These are phyloP conservation scores for Cephus nigrinus DNA, from an alignment of 2,888 invertebrate species.

Conservation along the genomic window DNA sequence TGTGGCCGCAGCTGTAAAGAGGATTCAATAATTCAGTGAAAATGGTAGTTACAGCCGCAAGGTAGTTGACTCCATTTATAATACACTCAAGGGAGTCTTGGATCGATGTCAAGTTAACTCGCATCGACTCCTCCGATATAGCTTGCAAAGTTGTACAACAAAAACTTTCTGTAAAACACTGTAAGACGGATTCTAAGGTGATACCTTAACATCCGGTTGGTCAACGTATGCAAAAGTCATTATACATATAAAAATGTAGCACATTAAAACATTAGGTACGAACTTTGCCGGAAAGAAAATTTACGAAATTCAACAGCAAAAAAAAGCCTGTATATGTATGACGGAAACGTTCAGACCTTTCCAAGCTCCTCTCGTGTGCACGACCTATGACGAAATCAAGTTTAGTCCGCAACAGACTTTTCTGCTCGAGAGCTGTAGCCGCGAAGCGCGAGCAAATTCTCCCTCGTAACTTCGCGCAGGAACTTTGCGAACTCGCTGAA, in stretches of 20 bases:
- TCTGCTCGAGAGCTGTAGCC: not conserved
- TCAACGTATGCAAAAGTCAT: not conserved
- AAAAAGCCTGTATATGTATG: not conserved
- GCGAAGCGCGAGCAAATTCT: slow-evolving; percentile 4
- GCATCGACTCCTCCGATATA: not conserved
- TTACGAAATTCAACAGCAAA: not conserved
- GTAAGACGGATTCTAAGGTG: not conserved
- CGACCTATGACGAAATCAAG: not conserved
- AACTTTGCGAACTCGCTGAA: slow-evolving; percentile 6
- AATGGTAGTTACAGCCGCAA: not conserved
- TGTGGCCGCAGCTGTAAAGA: not conserved
- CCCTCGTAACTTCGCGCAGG: not conserved
- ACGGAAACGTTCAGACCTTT: not conserved
- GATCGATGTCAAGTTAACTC: slow-evolving; percentile 9
- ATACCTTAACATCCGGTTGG: not conserved
- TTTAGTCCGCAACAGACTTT: not conserved
- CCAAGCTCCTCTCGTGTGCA: not conserved
- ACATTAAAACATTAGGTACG: not conserved
- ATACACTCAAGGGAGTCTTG: not conserved
- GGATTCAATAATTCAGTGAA: slow-evolving; percentile 5
- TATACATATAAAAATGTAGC: not conserved
- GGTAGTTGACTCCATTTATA: slow-evolving; percentile 10
- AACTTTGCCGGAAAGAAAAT: not conserved
- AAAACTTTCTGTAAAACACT: not conserved
- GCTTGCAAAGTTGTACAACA: not conserved